Conservation (phyloP, 2,797 vertebrate species). For the Geotrypetes seraphini region DNA sequence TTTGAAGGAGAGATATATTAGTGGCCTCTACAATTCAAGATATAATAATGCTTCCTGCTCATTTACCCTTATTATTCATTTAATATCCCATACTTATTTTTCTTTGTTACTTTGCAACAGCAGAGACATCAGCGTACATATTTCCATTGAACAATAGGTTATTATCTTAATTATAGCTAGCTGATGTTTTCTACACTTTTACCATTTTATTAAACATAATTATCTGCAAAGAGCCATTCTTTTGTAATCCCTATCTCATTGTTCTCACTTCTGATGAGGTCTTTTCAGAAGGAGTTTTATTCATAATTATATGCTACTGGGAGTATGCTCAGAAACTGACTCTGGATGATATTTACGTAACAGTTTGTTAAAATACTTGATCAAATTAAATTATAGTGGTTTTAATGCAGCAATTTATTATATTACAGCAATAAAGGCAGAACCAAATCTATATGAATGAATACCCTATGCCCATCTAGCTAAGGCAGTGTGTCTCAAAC, state of each 20-base stretch:
- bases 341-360: constrained; percentile 29
- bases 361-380: constrained; percentile 22
- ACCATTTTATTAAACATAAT: constrained; percentile 51
- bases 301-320: constrained; percentile 38
- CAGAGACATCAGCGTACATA: constrained; percentile 28
- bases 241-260: constrained; percentile 42
- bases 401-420: no score
- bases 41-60: constrained; percentile 15
- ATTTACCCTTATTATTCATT: constrained; percentile 7
- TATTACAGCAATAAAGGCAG: no score
- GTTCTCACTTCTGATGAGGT: constrained; percentile 37
- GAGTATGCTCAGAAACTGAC: constrained; percentile 31
- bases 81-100: constrained; percentile 17
- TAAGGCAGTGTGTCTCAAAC: no score
- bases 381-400: constrained; percentile 13
- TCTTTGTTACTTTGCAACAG: constrained; percentile 25
- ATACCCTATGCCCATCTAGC: no score
- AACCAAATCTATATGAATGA: no score
- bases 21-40: constrained; percentile 16
- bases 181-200: constrained; percentile 42
- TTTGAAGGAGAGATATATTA: constrained; percentile 19
- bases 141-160: constrained; percentile 42
- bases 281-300: constrained; percentile 38
- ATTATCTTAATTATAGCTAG: constrained; percentile 46
- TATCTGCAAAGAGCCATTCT: constrained; percentile 37